Evolutionary conservation across 1,140 invertebrate genomes (phyloP), one percentile per base, ranked within the genome.

Genomic region (Muscidifurax raptorellus): DNA sequence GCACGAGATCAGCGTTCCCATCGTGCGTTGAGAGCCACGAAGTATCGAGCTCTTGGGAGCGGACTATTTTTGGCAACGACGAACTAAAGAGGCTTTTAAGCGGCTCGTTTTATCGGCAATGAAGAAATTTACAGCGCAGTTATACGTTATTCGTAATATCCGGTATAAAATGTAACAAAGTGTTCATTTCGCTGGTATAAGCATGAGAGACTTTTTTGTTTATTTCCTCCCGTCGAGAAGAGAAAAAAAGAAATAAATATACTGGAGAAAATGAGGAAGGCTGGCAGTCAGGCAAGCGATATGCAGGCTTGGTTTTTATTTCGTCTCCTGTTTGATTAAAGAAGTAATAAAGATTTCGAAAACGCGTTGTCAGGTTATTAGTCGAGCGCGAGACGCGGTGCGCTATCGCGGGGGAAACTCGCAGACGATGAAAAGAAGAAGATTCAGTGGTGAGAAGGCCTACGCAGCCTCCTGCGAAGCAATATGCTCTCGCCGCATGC

Each of bases 401-500:
- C 25, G 75, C 75, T 77, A 77, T 77, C 75, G 32, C 72, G 44
- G 27, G 28, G 75, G 75, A 77, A 77, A 77, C 28, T 77, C 52
- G 22, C 72, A 47, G 44, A 59, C 75, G 75, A 77, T 77, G 75
- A 77, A 77, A 77, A 77, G 75, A 59, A 75, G 81, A 83, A 69
- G 76, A 77, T 83, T 83, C 82, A 87, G 88, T 84, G 86, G 82
- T 79, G 87, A 87, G 86, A 88, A 86, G 88, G 86, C 86, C 86
- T 88, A 88, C 88, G 86, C 85, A 89, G 87, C 89, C 88, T 89
- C 87, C 88, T 89, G 89, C 87, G 83, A 90, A 90, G 89, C 90
- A 90, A 90, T 90, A 90, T 90, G 88, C 90, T 90, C 89, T 89
- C 90, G 84, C 90, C 87, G 86, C 89, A 90, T 90, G 90, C 90